A percentile compares a stretch with the other conserved stretches of the same genome.
phyloP scores from a whole-genome alignment of 2,888 invertebrate species.

The Yponomeuta cagnagella region DNA sequence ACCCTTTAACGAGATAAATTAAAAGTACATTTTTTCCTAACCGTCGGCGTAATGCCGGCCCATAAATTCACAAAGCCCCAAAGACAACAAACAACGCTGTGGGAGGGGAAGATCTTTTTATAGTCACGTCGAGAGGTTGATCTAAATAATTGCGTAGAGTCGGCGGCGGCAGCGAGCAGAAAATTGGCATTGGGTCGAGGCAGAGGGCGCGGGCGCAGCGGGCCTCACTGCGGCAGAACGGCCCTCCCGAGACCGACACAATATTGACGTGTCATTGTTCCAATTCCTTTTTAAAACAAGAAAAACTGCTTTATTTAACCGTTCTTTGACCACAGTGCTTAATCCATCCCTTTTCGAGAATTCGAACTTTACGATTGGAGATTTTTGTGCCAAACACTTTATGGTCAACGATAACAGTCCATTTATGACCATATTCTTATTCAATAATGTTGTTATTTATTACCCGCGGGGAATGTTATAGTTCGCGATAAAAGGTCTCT shows the following conservation, averaged over 20 bases:
- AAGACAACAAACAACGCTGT: constrained; percentile 68
- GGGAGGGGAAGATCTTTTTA: constrained; percentile 72
- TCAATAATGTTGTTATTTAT: constrained; percentile 43
- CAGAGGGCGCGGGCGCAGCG: constrained; percentile 23
- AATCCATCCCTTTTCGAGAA: constrained; percentile 10
- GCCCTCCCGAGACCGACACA: constrained; percentile 14
- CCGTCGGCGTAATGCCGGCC: constrained; percentile 64
- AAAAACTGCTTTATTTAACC: background rate
- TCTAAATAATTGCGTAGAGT: constrained; percentile 72
- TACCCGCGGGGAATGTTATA: constrained; percentile 29
- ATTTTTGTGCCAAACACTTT: constrained; percentile 20
- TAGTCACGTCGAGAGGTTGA: constrained; percentile 74
- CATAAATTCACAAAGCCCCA: constrained; percentile 73
- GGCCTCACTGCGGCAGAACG: constrained; percentile 1
- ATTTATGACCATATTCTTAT: constrained; percentile 41
- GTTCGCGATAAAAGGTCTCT: constrained; percentile 36
- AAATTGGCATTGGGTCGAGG: constrained; percentile 65
- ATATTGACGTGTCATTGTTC: constrained; percentile 23
- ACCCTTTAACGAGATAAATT: constrained; percentile 77
- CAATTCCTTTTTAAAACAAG: constrained; percentile 6
- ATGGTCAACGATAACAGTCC: constrained; percentile 30
- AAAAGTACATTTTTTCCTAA: constrained; percentile 76
- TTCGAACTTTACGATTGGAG: constrained; percentile 13
- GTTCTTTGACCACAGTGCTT: background rate
- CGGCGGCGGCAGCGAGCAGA: constrained; percentile 71